Evolutionary conservation across 2,797 vertebrate genomes (phyloP), one percentile per base, ranked within the genome.

Genomic region (Esox lucius): DNA sequence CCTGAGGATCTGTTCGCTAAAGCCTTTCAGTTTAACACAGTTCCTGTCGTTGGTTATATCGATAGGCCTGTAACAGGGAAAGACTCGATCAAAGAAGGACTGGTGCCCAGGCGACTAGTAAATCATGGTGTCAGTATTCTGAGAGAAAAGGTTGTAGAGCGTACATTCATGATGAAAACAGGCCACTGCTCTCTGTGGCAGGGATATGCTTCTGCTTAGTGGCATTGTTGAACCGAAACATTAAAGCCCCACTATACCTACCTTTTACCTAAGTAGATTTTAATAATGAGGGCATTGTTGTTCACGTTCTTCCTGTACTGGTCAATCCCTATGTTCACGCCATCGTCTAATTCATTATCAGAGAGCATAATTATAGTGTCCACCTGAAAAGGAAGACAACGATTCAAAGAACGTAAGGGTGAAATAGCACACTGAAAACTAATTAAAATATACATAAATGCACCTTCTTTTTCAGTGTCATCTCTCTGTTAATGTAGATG

Each of bases 1-100:
- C 96, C 93, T 95, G 49, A 97, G 84, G 1, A 95, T 90, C 59
- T 96, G 95, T 1, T 97, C 95, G 48, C 90, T 95, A 86, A 96
- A 95, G 71, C 95, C 95, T 0, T 0, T 1, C 31, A 97, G 76
- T 0, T 15, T 61, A 81, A 96, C 91, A 0, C 49, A 66, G 77
- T 92, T 93, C 16, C 81, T 87, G 66, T 91, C 82, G 35, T 1
- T 0, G 5, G 0, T 0, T 0, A 6, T 0, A 0, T 59, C 17
- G 1, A 0, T 0, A 0, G 6, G 0, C 0, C 48, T 74, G 46
- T 0, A 0, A 24, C 0, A 0, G 0, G 16, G 69, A 22, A 78
- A 78, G 3, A 17, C 1, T 72, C 22, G 22, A 61, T 1, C 1
- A 31, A 42, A 3, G 49, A 75, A 59, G 68, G 2, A 33, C 13